Conservation (phyloP, 2,888 invertebrate species). For the Drosophila colorata region DNA sequence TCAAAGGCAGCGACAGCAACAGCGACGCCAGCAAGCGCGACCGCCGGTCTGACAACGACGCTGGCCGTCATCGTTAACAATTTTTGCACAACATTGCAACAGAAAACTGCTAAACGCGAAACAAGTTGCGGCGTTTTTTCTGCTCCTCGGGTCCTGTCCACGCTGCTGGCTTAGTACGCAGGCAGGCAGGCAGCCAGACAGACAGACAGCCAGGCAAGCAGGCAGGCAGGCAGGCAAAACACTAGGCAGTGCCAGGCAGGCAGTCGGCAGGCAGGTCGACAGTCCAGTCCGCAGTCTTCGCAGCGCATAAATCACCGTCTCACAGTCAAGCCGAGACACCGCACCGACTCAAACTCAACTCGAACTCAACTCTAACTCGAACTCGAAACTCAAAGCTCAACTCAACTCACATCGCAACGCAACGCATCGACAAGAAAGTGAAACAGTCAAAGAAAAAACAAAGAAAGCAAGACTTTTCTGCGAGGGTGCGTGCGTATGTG, state of each 20-base stretch:
- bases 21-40: constrained; percentile 62
- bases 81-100: constrained; percentile 82
- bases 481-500: constrained; percentile 24
- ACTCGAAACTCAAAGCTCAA: constrained; percentile 22
- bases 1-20: constrained; percentile 51
- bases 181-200: constrained; percentile 51
- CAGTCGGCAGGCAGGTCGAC: constrained; percentile 76
- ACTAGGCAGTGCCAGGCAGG: constrained; percentile 77
- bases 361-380: constrained; percentile 17
- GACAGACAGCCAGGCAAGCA: constrained; percentile 50
- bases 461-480: constrained; percentile 13
- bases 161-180: constrained; percentile 59
- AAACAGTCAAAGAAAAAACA: constrained; percentile 44
- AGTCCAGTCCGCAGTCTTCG: constrained; percentile 79
- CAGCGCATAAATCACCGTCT: constrained; percentile 76
- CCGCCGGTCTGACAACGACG: constrained; percentile 50
- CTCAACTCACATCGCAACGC: background rate
- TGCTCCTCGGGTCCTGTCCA: constrained; percentile 76
- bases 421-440: constrained; percentile 45
- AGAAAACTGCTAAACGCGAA: constrained; percentile 85
- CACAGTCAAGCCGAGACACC: constrained; percentile 38
- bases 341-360: constrained; percentile 39
- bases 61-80: constrained; percentile 81
- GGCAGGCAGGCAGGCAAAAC: constrained; percentile 62
- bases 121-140: constrained; percentile 84